These are phyloP conservation scores for Nomada lathburiana DNA, from an alignment of 2,888 invertebrate genomes.

Conservation along the genomic window DNA sequence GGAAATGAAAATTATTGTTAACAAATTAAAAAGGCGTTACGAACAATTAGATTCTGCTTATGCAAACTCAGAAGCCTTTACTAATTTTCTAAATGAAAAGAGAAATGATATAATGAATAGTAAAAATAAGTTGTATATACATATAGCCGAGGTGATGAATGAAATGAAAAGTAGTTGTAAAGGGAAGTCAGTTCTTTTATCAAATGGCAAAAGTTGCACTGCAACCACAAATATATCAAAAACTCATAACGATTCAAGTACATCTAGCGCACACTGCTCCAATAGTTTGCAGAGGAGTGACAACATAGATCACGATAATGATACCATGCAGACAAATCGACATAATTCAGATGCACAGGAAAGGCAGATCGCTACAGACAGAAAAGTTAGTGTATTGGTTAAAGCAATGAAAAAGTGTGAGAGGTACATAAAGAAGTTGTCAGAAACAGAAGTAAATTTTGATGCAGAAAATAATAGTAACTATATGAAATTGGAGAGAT, in stretches of 20 bases:
- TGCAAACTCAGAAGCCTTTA: constrained; percentile 69
- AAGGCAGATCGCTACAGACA: constrained; percentile 13
- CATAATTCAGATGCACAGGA: background rate
- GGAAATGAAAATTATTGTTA: constrained; percentile 74
- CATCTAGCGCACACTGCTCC: background rate
- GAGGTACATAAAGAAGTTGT: constrained; percentile 88
- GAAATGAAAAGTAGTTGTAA: constrained; percentile 71
- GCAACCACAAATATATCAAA: background rate
- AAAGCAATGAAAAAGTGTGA: constrained; percentile 88
- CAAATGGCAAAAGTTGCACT: background rate
- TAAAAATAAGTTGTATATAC: constrained; percentile 60
- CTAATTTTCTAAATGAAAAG: constrained; percentile 69
- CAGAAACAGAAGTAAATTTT: constrained; percentile 90
- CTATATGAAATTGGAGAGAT: constrained; percentile 90
- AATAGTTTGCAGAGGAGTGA: background rate
- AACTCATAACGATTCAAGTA: background rate
- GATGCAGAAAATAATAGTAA: constrained; percentile 90
- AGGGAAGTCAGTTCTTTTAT: background rate
- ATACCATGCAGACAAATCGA: background rate
- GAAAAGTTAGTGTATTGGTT: constrained; percentile 82
- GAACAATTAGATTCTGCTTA: constrained; percentile 71
- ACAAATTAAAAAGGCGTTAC: constrained; percentile 75
- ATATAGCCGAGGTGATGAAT: constrained; percentile 71
- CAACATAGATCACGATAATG: background rate
- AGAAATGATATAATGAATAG: constrained; percentile 61